phyloP scores from a whole-genome alignment of 2,888 invertebrate species.

The Falcaria lacertinaria region DNA sequence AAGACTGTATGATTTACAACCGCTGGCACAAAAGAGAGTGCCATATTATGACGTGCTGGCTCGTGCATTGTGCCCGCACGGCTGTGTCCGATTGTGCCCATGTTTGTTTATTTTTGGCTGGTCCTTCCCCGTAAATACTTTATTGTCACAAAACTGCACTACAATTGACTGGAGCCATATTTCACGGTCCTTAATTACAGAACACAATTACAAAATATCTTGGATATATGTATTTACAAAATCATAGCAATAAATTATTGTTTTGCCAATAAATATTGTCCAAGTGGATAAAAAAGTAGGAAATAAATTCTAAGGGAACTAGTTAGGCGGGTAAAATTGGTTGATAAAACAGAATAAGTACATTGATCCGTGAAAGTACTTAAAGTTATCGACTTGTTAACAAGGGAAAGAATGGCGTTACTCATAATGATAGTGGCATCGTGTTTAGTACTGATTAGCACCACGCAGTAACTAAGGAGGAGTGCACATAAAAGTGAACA shows the following conservation, averaged over 20 bases:
- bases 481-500: slow-evolving; percentile 45
- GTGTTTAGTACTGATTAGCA: slow-evolving; percentile 68
- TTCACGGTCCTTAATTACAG: slow-evolving; percentile 67
- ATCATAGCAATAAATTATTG: slow-evolving; percentile 9
- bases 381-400: slow-evolving; percentile 62
- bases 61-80: slow-evolving; percentile 71
- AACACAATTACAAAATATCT: slow-evolving; percentile 27
- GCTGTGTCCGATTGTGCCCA: slow-evolving; percentile 66
- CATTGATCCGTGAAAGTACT: slow-evolving; percentile 48
- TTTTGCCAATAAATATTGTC: slow-evolving; percentile 41
- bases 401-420: slow-evolving; percentile 62
- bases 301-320: slow-evolving; percentile 1
- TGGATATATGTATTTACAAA: background rate
- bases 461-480: slow-evolving; percentile 51
- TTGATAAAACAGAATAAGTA: slow-evolving; percentile 35
- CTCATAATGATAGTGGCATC: slow-evolving; percentile 60
- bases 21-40: slow-evolving; percentile 67
- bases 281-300: background rate
- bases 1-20: slow-evolving; percentile 76
- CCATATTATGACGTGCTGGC: slow-evolving; percentile 76
- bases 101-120: slow-evolving; percentile 78
- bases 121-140: slow-evolving; percentile 71
- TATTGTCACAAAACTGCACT: slow-evolving; percentile 62
- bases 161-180: slow-evolving; percentile 63
- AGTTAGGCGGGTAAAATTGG: slow-evolving; percentile 16